phyloP scores from a whole-genome alignment of 1,140 invertebrate species.

The Brachionus angularis region DNA sequence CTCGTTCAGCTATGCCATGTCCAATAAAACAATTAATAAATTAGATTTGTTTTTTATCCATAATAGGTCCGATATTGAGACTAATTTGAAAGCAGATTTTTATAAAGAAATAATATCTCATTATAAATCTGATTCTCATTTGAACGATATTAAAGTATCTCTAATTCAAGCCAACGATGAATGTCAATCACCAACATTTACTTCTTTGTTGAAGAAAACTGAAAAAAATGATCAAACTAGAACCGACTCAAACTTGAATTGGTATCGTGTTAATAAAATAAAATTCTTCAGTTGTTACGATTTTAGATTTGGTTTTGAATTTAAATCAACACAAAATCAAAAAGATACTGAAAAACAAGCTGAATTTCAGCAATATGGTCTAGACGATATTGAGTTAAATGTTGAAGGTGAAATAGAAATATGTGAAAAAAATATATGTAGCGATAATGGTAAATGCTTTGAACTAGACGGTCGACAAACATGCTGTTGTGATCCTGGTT shows the following conservation, averaged over 20 bases:
- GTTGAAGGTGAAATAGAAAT: conserved; percentile 4
- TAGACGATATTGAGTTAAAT: conserved; percentile 25
- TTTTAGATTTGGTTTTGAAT: conserved; percentile 3
- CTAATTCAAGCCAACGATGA: neutral
- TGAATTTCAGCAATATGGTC: neutral
- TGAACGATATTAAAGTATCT: neutral
- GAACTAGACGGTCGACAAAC: neutral
- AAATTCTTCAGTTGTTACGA: conserved; percentile 18
- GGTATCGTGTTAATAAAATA: neutral
- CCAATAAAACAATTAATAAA: neutral
- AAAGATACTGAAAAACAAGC: neutral
- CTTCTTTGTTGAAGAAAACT: neutral
- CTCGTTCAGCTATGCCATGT: neutral
- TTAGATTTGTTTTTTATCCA: neutral
- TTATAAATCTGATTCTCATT: neutral
- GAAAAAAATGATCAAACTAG: neutral
- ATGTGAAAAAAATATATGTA: conserved; percentile 10
- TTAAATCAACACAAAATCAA: neutral
- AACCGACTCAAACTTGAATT: neutral
- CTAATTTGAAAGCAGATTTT: neutral
- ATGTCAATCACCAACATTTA: neutral
- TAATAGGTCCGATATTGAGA: neutral
- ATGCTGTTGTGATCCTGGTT: conserved; percentile 33
- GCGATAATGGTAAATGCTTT: conserved; percentile 36
- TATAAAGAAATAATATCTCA: neutral